phyloP scores from a whole-genome alignment of 2,888 invertebrate genomes.

The Acanthopleura granulata region DNA sequence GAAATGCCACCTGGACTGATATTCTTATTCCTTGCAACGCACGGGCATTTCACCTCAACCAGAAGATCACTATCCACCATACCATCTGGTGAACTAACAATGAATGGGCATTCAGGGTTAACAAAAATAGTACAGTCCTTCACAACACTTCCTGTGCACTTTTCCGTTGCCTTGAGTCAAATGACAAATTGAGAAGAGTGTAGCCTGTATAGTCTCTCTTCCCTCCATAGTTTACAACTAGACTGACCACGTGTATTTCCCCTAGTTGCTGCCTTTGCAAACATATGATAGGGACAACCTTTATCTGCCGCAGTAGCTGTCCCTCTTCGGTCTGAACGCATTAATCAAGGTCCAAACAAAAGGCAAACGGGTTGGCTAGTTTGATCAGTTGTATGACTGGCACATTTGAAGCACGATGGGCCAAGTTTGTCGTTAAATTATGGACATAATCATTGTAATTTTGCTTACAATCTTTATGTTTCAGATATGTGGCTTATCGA shows the following conservation, averaged over 20 bases:
- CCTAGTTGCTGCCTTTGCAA: not conserved
- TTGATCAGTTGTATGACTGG: not conserved
- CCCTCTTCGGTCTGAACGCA: not conserved
- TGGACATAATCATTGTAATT: not conserved
- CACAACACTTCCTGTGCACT: not conserved
- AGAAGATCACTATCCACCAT: not conserved
- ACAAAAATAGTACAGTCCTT: not conserved
- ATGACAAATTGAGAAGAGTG: too few relatives aligned
- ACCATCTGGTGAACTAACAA: not conserved
- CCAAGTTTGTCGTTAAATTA: not conserved
- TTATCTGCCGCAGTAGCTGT: not conserved
- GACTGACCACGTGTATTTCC: too few relatives aligned
- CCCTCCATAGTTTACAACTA: too few relatives aligned
- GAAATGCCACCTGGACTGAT: not conserved
- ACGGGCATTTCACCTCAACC: not conserved
- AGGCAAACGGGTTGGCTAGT: not conserved
- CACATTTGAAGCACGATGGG: not conserved
- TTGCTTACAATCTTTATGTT: not conserved
- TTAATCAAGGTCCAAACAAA: not conserved
- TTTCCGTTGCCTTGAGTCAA: too few relatives aligned
- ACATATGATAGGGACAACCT: too few relatives aligned
- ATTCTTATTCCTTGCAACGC: not conserved
- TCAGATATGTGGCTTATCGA: not conserved
- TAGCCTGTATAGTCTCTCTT: too few relatives aligned
- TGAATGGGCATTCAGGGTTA: not conserved